Conservation (phyloP, 2,113 vertebrate genomes). For the Anguilla rostrata region DNA sequence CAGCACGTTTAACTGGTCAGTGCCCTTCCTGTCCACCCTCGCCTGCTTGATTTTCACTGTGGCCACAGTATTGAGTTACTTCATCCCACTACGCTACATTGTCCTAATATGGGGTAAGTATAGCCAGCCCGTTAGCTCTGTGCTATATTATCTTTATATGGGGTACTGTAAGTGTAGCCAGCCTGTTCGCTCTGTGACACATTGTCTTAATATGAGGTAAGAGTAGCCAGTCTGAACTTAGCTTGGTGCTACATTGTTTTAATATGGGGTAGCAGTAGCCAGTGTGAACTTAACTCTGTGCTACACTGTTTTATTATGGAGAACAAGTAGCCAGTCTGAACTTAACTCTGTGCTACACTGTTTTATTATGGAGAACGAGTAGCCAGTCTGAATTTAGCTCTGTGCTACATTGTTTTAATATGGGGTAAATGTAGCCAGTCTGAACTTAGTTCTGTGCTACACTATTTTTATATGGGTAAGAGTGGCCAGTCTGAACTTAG, state of each 20-base stretch:
- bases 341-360: slow-evolving; percentile 79
- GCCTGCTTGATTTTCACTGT: slow-evolving; percentile 79
- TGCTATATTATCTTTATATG: too few relatives aligned
- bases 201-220: slow-evolving; percentile 91
- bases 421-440: slow-evolving; percentile 68
- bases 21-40: slow-evolving; percentile 87
- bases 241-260: slow-evolving; percentile 76
- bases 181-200: slow-evolving; percentile 87
- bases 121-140: not conserved
- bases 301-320: too few relatives aligned
- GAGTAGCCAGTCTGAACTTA: slow-evolving; percentile 77
- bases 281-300: slow-evolving; percentile 28
- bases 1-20: slow-evolving; percentile 96
- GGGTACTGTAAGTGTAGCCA: slow-evolving; percentile 56
- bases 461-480: slow-evolving; percentile 64
- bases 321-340: slow-evolving; percentile 49
- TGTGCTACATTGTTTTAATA: slow-evolving; percentile 71
- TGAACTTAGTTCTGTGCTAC: slow-evolving; percentile 84
- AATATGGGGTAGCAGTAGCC: slow-evolving; percentile 73
- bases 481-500: slow-evolving; percentile 67
- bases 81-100: slow-evolving; percentile 87
- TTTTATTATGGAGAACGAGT: slow-evolving; percentile 68
- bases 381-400: slow-evolving; percentile 67
- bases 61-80: slow-evolving; percentile 78
- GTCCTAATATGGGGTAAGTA: slow-evolving; percentile 95